Evolutionary conservation across 2,797 vertebrate genomes (phyloP), one percentile per base, ranked within the genome.

Genomic region (Microhierax caerulescens): DNA sequence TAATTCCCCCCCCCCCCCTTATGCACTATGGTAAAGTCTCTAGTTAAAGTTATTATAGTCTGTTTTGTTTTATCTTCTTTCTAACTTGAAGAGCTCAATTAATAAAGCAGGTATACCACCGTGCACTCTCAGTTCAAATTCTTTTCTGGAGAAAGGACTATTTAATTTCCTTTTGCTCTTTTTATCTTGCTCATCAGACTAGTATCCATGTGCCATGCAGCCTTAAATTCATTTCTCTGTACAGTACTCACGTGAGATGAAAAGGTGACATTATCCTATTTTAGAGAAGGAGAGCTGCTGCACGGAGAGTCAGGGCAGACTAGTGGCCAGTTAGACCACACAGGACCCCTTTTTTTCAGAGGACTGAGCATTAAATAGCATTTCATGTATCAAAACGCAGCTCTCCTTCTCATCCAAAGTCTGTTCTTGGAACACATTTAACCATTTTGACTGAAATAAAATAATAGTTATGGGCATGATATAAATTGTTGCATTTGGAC

Each of bases 111-210:
- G 23, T 68, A 37, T 32, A 27, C 24, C 1, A 2, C 51, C 7
- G 2, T 89, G 82, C 73, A 37, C 45, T 54, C 59, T 82, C 21
- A 16, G 37, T 82, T 93, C 56, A 64, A 32, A 74, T 73, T 82
- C 60, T 83, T 2, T 82, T 85, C 72, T 92, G 51, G 22, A 82
- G 41, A 84, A 30, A 56, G 61, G 30, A 70, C 48, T 85, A 15
- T 77, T 82, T 80, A 47, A 91, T 94, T 95, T 95, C 83, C 68
- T 92, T 86, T 92, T 57, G 17, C 34, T 90, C 18, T 75, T 88
- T 88, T 84, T 90, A 27, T 88, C 39, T 76, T 82, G 22, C 48
- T 95, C 30, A 34, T 82, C 54, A 37, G 48, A 30, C 13, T n/a
- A 23, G 28, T 60, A 82, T 80, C 80, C 83, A 18, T 34, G 34